phyloP scores from a whole-genome alignment of 2,888 invertebrate species.

The Myopa tessellatipennis region DNA sequence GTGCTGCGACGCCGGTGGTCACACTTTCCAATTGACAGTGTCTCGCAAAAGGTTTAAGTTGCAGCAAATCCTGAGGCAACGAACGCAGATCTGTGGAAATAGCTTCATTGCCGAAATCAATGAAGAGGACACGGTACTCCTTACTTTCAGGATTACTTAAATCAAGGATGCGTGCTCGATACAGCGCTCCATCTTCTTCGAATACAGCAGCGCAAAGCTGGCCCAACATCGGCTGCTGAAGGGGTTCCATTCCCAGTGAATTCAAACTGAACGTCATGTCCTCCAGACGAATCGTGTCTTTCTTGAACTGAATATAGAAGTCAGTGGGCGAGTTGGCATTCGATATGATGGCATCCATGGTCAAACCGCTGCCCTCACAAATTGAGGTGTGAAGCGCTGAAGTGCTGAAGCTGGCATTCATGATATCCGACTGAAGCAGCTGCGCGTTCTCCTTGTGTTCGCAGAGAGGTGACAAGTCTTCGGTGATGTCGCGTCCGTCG shows the following conservation, averaged over 20 bases:
- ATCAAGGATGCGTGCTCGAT: constrained; percentile 87
- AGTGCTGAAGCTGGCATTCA: constrained; percentile 50
- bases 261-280: constrained; percentile 67
- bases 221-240: constrained; percentile 53
- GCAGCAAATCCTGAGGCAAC: constrained; percentile 72
- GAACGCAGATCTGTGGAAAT: constrained; percentile 71
- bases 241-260: constrained; percentile 47
- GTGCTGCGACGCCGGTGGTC: constrained; percentile 48
- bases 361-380: constrained; percentile 47
- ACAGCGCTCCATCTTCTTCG: constrained; percentile 85
- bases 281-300: constrained; percentile 70
- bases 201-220: constrained; percentile 82
- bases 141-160: constrained; percentile 68
- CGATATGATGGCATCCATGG: constrained; percentile 73
- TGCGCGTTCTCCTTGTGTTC: constrained; percentile 57
- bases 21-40: constrained; percentile 74
- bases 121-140: constrained; percentile 78
- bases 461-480: constrained; percentile 72
- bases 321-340: constrained; percentile 79
- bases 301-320: constrained; percentile 82
- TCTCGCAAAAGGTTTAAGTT: constrained; percentile 71
- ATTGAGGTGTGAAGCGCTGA: constrained; percentile 50
- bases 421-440: constrained; percentile 26
- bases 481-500: constrained; percentile 73
- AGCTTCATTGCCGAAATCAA: constrained; percentile 77